Conservation (phyloP, 2,113 vertebrate species). For the Caranx ignobilis region DNA sequence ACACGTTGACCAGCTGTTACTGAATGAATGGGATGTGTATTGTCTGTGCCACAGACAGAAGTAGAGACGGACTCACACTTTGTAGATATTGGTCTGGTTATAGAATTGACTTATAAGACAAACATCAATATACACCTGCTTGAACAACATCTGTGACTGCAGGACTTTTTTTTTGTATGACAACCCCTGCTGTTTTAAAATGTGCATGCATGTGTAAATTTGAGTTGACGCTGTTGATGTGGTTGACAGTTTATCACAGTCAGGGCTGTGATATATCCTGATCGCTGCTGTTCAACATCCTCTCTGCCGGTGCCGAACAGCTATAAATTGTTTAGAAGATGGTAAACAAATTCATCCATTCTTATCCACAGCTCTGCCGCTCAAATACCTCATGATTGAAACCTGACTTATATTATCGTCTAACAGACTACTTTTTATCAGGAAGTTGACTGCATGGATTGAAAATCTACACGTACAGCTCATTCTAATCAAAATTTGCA, state of each 20-base stretch:
- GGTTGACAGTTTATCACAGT: constrained; percentile 14
- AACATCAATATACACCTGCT: not conserved
- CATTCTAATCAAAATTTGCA: constrained; percentile 12
- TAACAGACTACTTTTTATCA: not conserved
- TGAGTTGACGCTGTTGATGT: constrained; percentile 23
- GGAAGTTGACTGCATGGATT: constrained; percentile 12
- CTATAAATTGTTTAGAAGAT: constrained; percentile 37
- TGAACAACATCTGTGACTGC: not conserved
- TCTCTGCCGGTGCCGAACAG: not conserved
- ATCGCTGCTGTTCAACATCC: constrained; percentile 27
- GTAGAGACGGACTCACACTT: no score
- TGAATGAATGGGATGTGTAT: no score
- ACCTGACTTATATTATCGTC: not conserved
- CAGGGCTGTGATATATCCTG: constrained; percentile 12
- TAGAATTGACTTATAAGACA: not conserved
- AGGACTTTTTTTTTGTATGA: not conserved
- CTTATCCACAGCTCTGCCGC: constrained; percentile 22
- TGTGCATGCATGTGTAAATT: not conserved
- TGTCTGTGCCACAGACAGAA: no score
- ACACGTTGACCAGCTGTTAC: no score
- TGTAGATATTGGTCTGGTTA: no score
- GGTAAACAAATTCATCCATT: constrained; percentile 50
- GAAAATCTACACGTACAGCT: not conserved
- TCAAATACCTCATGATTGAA: constrained; percentile 33
- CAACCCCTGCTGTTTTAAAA: not conserved